phyloP scores from a whole-genome alignment of 2,113 vertebrate genomes.

The Marmota flaviventris region DNA sequence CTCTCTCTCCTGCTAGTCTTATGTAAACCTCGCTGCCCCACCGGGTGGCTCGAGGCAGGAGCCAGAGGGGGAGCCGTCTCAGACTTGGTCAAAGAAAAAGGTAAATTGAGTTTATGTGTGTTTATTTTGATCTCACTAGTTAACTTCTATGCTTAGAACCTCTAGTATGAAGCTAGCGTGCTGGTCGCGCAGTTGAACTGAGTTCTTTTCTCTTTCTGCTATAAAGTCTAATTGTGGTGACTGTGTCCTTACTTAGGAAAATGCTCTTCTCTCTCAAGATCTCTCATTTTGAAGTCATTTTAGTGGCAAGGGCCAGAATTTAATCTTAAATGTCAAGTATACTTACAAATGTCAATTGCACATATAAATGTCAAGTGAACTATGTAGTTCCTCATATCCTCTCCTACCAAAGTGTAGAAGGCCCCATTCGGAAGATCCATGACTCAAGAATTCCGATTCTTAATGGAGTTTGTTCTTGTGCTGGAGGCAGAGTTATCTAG shows the following conservation, averaged over 20 bases:
- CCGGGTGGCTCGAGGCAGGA: too few species aligned
- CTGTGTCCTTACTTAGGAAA: conserved; percentile 17
- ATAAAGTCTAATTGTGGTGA: conserved; percentile 51
- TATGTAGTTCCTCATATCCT: conserved; percentile 51
- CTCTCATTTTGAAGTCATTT: conserved; percentile 66
- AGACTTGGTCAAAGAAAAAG: too few species aligned
- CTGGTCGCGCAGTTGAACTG: too few species aligned
- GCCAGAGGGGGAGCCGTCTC: too few species aligned
- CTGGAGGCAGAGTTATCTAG: conserved; percentile 13
- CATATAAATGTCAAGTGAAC: conserved; percentile 75
- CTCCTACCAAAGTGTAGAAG: conserved; percentile 46
- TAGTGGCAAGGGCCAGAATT: conserved; percentile 56
- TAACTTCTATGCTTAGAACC: too few species aligned
- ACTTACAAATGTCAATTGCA: conserved; percentile 77
- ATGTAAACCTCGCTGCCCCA: too few species aligned
- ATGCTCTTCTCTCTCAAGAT: conserved; percentile 11
- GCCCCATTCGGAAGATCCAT: not conserved
- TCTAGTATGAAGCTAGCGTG: too few species aligned
- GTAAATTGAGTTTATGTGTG: too few species aligned
- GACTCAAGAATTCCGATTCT: conserved; percentile 32
- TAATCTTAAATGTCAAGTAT: conserved; percentile 76
- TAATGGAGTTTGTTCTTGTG: conserved; percentile 60
- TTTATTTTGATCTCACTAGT: too few species aligned
- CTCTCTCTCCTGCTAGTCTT: too few species aligned
- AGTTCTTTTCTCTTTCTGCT: conserved; percentile 6